A percentile compares a stretch with the other conserved stretches of the same genome.
Conservation (phyloP, 2,113 vertebrate species). For the Phylloscopus trochilus region DNA sequence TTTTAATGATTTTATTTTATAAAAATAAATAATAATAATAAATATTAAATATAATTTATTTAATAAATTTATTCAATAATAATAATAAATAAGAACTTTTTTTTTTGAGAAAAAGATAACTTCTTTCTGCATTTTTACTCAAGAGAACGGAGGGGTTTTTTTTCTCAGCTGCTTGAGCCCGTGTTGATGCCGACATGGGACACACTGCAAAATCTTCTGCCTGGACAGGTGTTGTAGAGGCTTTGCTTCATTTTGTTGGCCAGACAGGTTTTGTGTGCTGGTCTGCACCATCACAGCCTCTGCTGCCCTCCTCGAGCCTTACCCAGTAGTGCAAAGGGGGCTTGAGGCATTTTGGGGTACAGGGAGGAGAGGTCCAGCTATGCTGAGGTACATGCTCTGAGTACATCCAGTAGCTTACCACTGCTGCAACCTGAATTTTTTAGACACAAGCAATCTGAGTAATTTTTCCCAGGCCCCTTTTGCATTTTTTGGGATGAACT, state of each 20-base stretch:
- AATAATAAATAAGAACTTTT: too few relatives aligned
- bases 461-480: background rate
- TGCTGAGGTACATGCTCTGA: background rate
- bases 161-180: background rate
- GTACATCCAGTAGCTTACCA: accelerated
- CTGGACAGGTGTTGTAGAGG: background rate
- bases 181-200: too few relatives aligned
- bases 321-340: too few relatives aligned
- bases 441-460: background rate
- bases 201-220: background rate
- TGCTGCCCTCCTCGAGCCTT: background rate
- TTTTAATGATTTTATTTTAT: background rate
- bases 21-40: background rate
- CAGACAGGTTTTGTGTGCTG: background rate
- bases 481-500: background rate
- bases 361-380: background rate
- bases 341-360: background rate
- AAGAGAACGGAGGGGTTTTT: background rate
- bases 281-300: accelerated
- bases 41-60: too few relatives aligned
- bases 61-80: too few relatives aligned
- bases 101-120: background rate
- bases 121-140: background rate
- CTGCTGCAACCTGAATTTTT: background rate
- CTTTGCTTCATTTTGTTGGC: background rate